A percentile compares a stretch with the other conserved stretches of the same genome.
Conservation (phyloP, 2,888 invertebrate species). For the Trichacis sp. region DNA sequence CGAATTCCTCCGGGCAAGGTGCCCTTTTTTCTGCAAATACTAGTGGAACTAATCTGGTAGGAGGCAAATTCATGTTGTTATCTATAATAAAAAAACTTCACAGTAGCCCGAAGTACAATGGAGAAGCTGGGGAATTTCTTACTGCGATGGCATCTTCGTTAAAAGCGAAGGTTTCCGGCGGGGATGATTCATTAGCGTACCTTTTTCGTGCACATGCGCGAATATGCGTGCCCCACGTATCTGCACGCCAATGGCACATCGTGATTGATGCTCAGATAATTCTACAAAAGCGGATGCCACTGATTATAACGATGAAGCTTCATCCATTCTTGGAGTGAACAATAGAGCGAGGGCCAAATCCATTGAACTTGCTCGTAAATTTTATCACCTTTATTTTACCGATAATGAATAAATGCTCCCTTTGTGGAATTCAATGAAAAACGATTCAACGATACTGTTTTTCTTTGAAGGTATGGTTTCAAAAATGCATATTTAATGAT, state of each 20-base stretch:
- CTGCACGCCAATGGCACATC: conserved; percentile 29
- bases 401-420: too few species aligned
- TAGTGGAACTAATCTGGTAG: background rate
- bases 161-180: conserved; percentile 35
- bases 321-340: conserved; percentile 15
- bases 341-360: conserved; percentile 9
- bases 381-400: too few species aligned
- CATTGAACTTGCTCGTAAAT: background rate
- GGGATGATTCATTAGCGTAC: conserved; percentile 39
- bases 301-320: conserved; percentile 21
- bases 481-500: too few species aligned
- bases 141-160: conserved; percentile 39
- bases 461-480: too few species aligned
- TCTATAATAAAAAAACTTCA: background rate
- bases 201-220: conserved; percentile 32
- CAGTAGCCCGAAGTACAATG: conserved; percentile 15
- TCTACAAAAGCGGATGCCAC: conserved; percentile 27
- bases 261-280: conserved; percentile 36
- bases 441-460: too few species aligned
- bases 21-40: background rate
- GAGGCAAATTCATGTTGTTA: background rate
- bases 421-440: too few species aligned
- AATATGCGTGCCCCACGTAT: conserved; percentile 27
- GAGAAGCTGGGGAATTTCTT: conserved; percentile 28
- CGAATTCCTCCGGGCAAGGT: background rate